A percentile compares a stretch with the other conserved stretches of the same genome.
These are phyloP conservation scores for Nycticryphes semicollaris DNA, from an alignment of 2,113 vertebrate genomes.

Conservation along the genomic window DNA sequence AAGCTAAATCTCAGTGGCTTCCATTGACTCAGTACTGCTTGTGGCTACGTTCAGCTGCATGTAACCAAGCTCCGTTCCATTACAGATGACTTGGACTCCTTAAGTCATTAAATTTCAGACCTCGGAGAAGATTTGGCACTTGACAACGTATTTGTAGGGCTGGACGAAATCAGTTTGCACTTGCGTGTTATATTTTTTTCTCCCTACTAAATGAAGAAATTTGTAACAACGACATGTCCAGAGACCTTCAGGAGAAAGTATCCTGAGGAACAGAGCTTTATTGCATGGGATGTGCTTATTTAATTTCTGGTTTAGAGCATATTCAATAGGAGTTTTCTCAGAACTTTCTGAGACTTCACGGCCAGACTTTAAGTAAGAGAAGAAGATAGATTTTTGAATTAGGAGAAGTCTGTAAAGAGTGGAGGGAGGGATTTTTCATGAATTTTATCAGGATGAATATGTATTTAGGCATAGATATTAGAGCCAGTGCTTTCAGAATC, in stretches of 20 bases:
- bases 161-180: conserved; percentile 2
- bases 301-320: neutral
- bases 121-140: neutral
- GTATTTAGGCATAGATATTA: conserved; percentile 36
- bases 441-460: conserved; percentile 34
- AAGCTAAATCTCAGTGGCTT: neutral
- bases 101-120: conserved; percentile 11
- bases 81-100: neutral
- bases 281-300: neutral
- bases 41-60: neutral
- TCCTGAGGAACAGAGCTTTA: neutral
- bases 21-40: neutral
- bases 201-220: conserved; percentile 7
- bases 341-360: conserved; percentile 2
- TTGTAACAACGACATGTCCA: accelerated
- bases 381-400: conserved; percentile 4
- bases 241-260: neutral
- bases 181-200: neutral
- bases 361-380: neutral
- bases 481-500: conserved; percentile 36
- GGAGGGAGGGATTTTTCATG: neutral
- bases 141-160: neutral
- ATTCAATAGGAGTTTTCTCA: neutral
- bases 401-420: neutral
- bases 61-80: neutral